Evolutionary conservation across 1,140 invertebrate species (phyloP).

Genomic region (Idris sp.): DNA sequence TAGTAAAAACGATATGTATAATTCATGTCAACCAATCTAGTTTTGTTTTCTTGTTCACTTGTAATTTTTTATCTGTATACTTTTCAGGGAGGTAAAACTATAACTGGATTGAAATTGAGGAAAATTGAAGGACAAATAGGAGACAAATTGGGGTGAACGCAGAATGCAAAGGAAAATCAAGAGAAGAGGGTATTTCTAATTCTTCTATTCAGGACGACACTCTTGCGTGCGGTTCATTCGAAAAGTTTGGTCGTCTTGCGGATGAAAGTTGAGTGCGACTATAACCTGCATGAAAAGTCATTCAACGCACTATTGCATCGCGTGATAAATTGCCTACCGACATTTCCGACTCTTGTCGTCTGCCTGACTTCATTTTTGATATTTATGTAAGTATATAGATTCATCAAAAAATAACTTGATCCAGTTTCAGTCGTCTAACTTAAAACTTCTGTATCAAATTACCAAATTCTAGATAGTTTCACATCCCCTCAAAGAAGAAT

Average conservation of each 20-base stretch:
- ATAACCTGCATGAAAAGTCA: conserved; percentile 34
- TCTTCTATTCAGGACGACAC: conserved; percentile 55
- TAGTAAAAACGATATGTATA: too few relatives aligned
- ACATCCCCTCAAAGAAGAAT: too few relatives aligned
- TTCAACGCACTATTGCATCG: conserved; percentile 31
- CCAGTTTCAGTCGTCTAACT: too few relatives aligned
- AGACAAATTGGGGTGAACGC: conserved; percentile 45
- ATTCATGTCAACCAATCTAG: too few relatives aligned
- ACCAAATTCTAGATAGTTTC: too few relatives aligned
- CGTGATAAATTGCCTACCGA: conserved; percentile 27
- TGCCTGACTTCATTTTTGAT: conserved; percentile 14
- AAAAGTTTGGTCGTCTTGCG: conserved; percentile 47
- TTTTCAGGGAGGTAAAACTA: conserved; percentile 24
- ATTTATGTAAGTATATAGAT: conserved; percentile 2
- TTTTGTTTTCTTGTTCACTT: too few relatives aligned
- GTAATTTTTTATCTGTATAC: too few relatives aligned
- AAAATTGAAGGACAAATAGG: conserved; percentile 56
- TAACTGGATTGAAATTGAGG: conserved; percentile 48
- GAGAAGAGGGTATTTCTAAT: conserved; percentile 58
- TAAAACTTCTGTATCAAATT: too few relatives aligned
- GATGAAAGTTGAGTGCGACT: conserved; percentile 41
- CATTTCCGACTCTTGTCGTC: conserved; percentile 3
- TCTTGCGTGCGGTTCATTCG: conserved; percentile 50
- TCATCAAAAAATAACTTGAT: too few relatives aligned
- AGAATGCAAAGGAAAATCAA: conserved; percentile 49